A percentile compares a stretch with the other conserved stretches of the same genome.
Conservation (phyloP, 2,888 invertebrate genomes). For the Pyrochroa serraticornis region DNA sequence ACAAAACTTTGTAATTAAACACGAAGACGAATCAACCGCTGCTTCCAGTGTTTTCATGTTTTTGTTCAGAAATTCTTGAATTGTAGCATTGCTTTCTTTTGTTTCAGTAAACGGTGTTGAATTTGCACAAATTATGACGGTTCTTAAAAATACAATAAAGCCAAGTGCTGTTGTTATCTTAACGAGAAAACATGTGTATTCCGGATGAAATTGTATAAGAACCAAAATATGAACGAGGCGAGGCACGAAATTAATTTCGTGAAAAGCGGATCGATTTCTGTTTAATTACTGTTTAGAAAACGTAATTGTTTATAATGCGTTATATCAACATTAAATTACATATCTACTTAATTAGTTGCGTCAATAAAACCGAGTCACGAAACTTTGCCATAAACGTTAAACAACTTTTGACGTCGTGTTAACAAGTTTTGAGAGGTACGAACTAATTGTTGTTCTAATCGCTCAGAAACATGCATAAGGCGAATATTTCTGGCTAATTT, state of each 20-base stretch:
- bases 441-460: conserved; percentile 5
- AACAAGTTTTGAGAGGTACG: conserved; percentile 4
- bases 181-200: conserved; percentile 14
- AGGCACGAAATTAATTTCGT: neutral
- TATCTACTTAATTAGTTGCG: conserved; percentile 10
- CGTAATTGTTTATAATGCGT: conserved; percentile 1
- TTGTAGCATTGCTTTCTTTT: no score
- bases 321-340: conserved; percentile 6
- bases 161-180: conserved; percentile 16
- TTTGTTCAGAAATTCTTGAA: no score
- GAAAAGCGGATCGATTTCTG: no score
- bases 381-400: neutral
- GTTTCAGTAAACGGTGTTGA: neutral
- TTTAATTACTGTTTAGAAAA: neutral
- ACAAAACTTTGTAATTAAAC: no score
- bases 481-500: neutral
- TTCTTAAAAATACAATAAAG: conserved; percentile 13
- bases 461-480: neutral
- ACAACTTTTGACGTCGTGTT: conserved; percentile 8
- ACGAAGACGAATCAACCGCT: no score
- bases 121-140: conserved; percentile 10
- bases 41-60: no score
- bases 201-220: conserved; percentile 7
- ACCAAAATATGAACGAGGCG: neutral
- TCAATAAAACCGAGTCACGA: conserved; percentile 14